Evolutionary conservation across 92 coral and sea anemone genomes (phyloP).

Genomic region (Desmophyllum pertusum): DNA sequence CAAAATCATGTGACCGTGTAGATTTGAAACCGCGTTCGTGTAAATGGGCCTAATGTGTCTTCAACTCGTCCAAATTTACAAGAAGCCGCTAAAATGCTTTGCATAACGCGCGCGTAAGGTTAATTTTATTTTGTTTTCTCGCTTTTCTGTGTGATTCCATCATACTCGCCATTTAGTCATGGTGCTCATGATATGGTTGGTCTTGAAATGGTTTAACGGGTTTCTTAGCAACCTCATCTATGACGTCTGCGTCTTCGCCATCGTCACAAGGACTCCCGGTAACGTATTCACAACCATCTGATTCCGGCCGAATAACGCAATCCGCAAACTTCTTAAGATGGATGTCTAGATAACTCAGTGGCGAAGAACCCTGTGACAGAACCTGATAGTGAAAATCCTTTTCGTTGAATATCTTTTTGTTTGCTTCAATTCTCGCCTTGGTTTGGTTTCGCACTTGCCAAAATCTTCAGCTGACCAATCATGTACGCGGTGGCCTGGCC

Average conservation of each 20-base stretch:
- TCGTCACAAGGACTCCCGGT: not conserved
- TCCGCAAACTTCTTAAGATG: slow-evolving; percentile 53
- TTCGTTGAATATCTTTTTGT: slow-evolving; percentile 55
- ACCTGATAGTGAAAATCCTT: slow-evolving; percentile 77
- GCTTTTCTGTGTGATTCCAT: not conserved
- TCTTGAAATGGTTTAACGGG: not conserved
- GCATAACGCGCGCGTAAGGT: no score
- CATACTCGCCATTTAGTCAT: not conserved
- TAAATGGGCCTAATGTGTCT: no score
- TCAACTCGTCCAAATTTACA: no score
- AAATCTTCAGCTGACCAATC: slow-evolving; percentile 62
- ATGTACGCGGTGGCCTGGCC: slow-evolving; percentile 79
- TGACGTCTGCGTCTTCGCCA: not conserved
- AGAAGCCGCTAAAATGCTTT: no score
- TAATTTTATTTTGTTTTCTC: no score
- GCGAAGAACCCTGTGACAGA: slow-evolving; percentile 56
- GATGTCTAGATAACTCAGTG: slow-evolving; percentile 41
- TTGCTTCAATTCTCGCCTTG: slow-evolving; percentile 24
- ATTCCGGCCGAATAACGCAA: slow-evolving; percentile 30
- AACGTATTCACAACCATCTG: slow-evolving; percentile 6
- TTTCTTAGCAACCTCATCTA: not conserved
- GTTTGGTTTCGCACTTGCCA: slow-evolving; percentile 59
- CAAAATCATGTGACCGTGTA: no score
- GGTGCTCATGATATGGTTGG: not conserved
- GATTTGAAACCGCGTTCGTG: no score